These are phyloP conservation scores for Acromyrmex charruanus DNA, from an alignment of 1,140 invertebrate genomes.

Conservation along the genomic window DNA sequence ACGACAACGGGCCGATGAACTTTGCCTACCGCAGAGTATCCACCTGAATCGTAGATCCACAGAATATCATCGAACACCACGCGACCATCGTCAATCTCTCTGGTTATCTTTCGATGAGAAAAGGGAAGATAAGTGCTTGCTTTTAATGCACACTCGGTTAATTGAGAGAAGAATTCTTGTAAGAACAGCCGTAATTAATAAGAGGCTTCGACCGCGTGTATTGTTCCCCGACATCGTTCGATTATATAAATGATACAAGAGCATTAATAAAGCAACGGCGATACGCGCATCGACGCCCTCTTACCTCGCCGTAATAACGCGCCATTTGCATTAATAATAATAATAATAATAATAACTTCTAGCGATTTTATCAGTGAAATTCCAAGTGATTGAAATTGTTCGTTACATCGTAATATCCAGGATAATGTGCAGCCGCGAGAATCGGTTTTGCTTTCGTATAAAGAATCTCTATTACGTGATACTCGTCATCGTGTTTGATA, in stretches of 20 bases:
- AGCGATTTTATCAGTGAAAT: conserved; percentile 51
- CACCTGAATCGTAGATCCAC: conserved; percentile 47
- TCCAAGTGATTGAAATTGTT: conserved; percentile 20
- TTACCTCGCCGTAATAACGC: conserved; percentile 26
- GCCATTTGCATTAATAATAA: conserved; percentile 52
- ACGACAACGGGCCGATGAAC: conserved; percentile 49
- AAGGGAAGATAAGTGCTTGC: conserved; percentile 14
- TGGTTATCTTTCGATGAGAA: conserved; percentile 36
- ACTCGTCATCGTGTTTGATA: not conserved
- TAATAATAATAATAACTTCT: conserved; percentile 25
- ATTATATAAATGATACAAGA: conserved; percentile 57
- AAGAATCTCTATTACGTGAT: not conserved
- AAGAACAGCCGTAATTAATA: conserved; percentile 35
- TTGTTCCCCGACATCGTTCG: conserved; percentile 39
- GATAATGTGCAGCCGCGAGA: conserved; percentile 28
- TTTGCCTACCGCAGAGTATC: conserved; percentile 24
- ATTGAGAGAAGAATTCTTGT: conserved; percentile 40
- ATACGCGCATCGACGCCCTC: conserved; percentile 35
- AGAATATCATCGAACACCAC: not conserved
- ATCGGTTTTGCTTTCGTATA: not conserved
- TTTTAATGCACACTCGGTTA: conserved; percentile 38
- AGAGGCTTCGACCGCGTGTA: conserved; percentile 8
- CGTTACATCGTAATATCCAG: not conserved
- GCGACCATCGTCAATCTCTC: conserved; percentile 26
- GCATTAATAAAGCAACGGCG: conserved; percentile 48